A percentile compares a stretch with the other conserved stretches of the same genome.
phyloP scores from a whole-genome alignment of 2,888 invertebrate species.

The Ochropacha duplaris region DNA sequence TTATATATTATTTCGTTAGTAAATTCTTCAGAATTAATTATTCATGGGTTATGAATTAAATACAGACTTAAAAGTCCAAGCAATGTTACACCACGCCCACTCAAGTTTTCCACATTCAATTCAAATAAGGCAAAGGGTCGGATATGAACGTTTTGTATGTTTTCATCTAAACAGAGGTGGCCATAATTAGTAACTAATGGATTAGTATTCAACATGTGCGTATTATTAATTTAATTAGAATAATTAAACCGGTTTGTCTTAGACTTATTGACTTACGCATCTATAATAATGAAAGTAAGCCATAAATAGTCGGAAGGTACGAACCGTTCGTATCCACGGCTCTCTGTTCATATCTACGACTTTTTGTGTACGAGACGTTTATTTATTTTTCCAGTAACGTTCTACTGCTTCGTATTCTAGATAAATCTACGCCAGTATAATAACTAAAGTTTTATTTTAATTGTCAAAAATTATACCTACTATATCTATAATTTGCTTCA shows the following conservation, averaged over 20 bases:
- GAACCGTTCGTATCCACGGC: no score
- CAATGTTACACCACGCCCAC: slow-evolving; percentile 41
- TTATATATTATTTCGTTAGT: neutral
- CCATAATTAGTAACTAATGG: slow-evolving; percentile 5
- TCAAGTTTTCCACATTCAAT: slow-evolving; percentile 56
- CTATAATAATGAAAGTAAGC: neutral
- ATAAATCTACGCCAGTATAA: no score
- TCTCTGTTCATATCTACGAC: no score
- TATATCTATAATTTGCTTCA: no score
- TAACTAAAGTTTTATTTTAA: neutral
- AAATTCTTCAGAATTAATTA: no score
- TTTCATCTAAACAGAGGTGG: slow-evolving; percentile 15
- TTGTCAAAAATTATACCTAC: neutral
- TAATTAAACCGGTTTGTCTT: slow-evolving; percentile 13
- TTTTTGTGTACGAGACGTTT: no score
- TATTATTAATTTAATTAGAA: slow-evolving; percentile 14
- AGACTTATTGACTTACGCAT: neutral
- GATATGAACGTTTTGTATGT: slow-evolving; percentile 15
- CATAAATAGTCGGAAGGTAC: neutral
- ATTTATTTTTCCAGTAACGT: no score
- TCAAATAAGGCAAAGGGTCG: slow-evolving; percentile 49
- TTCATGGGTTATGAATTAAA: slow-evolving; percentile 34
- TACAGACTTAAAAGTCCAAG: slow-evolving; percentile 6
- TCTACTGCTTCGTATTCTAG: no score
- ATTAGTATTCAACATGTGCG: neutral